Base-by-base conservation (phyloP, 2,797 vertebrate species). In the Hoplostethus atlanticus region DNA sequence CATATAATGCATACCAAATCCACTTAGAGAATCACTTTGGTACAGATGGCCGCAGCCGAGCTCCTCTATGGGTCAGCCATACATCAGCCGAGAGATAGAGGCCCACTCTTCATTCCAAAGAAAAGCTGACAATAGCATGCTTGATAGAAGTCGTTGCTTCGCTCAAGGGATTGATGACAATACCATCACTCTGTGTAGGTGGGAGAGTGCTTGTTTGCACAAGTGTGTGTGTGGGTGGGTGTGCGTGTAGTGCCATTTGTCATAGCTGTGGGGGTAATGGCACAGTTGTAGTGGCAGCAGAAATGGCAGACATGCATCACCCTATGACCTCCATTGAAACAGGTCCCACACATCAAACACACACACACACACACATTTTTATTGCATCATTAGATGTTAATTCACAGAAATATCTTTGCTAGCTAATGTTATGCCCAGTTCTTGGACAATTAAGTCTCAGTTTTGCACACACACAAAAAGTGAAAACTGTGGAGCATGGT, bases 111-210 rank as follows among this genome's bases (percentile, higher is more conserved):
- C 51, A 42, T 53, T 50, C 61, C 55, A 74, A 70, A 77, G 74
- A 87, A 87, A 83, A 86, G 83, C 83, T 89, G 88, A 90, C 90
- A 88, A 80, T 77, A 73, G 77, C 71, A 76, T 69, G 79, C 81
- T 81, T 85, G 81, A 83, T 87, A 79, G 81, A 87, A 90, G 86
- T 86, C 79, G 64, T 61, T 53, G 79, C 77, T 77, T 77, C 48
- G 66, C 74, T 68, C 54, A 16, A 80, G 75, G 81, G 88, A 90
- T 75, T 58, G 73, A 84, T 89, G 84, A 86, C 80, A 92, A 84
- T 73, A 81, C 74, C 77, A 76, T 85, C 64, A 57, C 40, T 76
- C 28, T 57, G 73, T 68, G 67, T 80, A 56, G 28, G 80, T 56
- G 64, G 52, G 42, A 44, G 36, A 10, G 38, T 54, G 36, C 10